Evolutionary conservation across 1,140 invertebrate genomes (phyloP), one percentile per base, ranked within the genome.

Genomic region (Monochamus saltuarius): DNA sequence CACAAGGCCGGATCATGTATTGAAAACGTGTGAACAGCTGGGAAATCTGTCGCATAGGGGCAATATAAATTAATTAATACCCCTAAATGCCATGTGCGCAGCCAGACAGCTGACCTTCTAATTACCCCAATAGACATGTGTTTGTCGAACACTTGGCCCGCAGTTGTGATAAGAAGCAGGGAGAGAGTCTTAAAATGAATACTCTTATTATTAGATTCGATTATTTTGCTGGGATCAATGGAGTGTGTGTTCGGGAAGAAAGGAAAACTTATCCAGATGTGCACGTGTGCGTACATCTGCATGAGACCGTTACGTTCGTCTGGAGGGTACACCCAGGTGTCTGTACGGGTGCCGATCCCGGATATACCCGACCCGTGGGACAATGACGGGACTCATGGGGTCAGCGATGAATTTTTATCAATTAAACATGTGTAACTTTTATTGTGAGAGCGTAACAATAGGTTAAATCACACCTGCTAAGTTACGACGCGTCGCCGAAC

Each of bases 271-370:
- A 45, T 61, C 67, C 70, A 69, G 66, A 69, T 69, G 67, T 64
- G 50, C 55, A 56, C 49, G 50, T 59, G 43, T 70, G 67, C 70
- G 71, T 67, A 73, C 69, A 73, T 73, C 69, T 68, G 68, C 67
- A 64, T 49, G 56, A 66, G 53, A 67, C 70, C 64, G 69, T 69
- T 71, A 65, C 46, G 42, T 29, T 35, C 53, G 47, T 56, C 46
- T 56, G 54, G 36, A 43, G 14, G 16, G 57, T 56, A 57, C 39
- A 54, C 62, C 68, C 66, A 70, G 69, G 66, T 70, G 68, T 68
- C 46, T 43, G 51, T 55, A 65, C 45, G 52, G 61, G 46, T 57
- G n/a, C n/a, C 6, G 22, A 39, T 62, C 63, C 63, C 58, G 63
- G 66, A 63, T 63, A 46, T 37, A 22, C 36, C 3, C 34, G 37